Percentiles rank a stretch among this genome's conserved stretches.
phyloP scores from a whole-genome alignment of 2,113 vertebrate species.

The Pluvianellus socialis region DNA sequence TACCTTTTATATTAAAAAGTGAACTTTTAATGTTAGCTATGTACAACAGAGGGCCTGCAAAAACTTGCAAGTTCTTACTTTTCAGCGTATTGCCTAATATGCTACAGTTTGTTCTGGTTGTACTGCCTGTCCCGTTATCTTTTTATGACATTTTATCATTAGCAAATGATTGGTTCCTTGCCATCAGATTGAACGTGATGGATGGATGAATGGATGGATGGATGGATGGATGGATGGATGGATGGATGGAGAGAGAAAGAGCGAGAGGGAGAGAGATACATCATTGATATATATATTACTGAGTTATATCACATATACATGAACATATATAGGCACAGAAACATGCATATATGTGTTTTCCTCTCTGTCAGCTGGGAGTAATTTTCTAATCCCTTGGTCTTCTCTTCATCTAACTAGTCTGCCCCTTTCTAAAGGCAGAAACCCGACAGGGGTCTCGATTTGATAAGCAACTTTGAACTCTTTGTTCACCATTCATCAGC shows the following conservation, averaged over 20 bases:
- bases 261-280: too few relatives aligned
- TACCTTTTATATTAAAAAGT: background rate
- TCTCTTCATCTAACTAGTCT: background rate
- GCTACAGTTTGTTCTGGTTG: background rate
- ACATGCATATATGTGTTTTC: background rate
- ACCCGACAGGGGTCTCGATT: background rate
- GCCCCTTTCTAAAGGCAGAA: slow-evolving; percentile 5
- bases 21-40: background rate
- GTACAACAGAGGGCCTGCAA: background rate
- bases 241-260: too few relatives aligned
- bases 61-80: background rate
- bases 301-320: background rate
- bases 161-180: background rate
- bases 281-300: background rate
- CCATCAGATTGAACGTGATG: background rate
- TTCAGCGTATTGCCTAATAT: background rate
- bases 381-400: background rate
- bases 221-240: background rate
- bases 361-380: background rate
- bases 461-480: slow-evolving; percentile 27
- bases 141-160: background rate
- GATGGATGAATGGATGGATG: too few relatives aligned
- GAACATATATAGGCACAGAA: background rate
- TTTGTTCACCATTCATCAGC: slow-evolving; percentile 31
- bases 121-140: background rate